Evolutionary conservation across 1,140 invertebrate species (phyloP), one percentile per base, ranked within the genome.

Genomic region (Streblospio benedicti): DNA sequence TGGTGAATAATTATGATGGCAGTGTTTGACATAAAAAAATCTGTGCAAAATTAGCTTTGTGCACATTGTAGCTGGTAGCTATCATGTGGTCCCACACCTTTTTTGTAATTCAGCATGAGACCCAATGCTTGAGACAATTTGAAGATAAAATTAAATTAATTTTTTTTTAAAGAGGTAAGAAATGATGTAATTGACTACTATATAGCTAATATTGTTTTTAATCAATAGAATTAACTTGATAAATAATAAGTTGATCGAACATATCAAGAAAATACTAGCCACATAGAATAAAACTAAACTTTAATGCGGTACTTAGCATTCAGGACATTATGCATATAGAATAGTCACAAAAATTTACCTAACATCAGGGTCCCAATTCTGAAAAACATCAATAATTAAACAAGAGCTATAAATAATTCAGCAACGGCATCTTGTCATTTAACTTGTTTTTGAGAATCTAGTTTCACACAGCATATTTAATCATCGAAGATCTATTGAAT

Each of bases 311-410:
- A 25, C 12, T 50, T n/a, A 12, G 47, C 14, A 12, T 50, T 16
- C 14, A n/a, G 23, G 12, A 51, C 16, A 27, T 18, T 33, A 5
- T 27, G n/a, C 4, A 20, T 14, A 23, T 5, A 23, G 30, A 23
- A 57, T 12, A 55, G 25, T 31, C 9, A 2, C 35, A 49, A 20
- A 6, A n/a, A 57, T 68, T 72, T 67, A 80, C 79, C 80, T 85
- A 51, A 94, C 92, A 82, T 94, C 90, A 66, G 91, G 91, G 83
- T 96, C 91, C 91, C 93, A 96, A 81, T 92, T 95, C 83, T 77
- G 60, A 33, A 67, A 67, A 51, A 49, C 41, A 27, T 55, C 45
- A 51, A 64, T 51, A 65, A 63, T 9, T 38, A 9, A 9, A 38
- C 35, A 9, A n/a, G n/a, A 38, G n/a, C 35, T 9, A n/a, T n/a